These are phyloP conservation scores for Coelogynopora nodosa DNA, from an alignment of 2,888 invertebrate genomes.

Conservation along the genomic window DNA sequence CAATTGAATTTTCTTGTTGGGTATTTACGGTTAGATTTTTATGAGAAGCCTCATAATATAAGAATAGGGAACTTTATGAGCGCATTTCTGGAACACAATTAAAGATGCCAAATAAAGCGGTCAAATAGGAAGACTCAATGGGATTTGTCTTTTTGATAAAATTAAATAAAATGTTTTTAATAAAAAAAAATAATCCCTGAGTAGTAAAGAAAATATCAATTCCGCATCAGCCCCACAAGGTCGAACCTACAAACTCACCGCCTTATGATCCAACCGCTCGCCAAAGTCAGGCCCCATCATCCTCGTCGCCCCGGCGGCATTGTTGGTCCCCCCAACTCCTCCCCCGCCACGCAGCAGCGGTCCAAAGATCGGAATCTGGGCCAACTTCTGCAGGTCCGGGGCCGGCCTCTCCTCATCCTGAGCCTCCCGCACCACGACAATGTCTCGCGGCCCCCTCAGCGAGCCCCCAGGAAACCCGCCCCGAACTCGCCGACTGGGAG, in stretches of 20 bases:
- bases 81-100: no score
- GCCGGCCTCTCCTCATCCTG: background rate
- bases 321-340: background rate
- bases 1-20: no score
- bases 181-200: background rate
- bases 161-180: no score
- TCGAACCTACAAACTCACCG: background rate
- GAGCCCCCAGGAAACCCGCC: background rate
- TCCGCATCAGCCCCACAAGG: no score
- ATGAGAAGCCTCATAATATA: no score
- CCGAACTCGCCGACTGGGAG: background rate
- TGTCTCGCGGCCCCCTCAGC: background rate
- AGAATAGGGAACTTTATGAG: no score
- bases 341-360: background rate
- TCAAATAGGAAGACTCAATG: no score
- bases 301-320: background rate
- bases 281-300: background rate
- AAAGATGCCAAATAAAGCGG: no score
- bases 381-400: background rate
- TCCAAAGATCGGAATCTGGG: background rate
- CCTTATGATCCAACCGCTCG: slow-evolving; percentile 13
- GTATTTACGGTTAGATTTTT: no score
- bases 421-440: background rate
- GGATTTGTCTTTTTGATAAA: no score
- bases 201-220: background rate